Conservation (phyloP, 2,113 vertebrate genomes). For the Myotis davidii region DNA sequence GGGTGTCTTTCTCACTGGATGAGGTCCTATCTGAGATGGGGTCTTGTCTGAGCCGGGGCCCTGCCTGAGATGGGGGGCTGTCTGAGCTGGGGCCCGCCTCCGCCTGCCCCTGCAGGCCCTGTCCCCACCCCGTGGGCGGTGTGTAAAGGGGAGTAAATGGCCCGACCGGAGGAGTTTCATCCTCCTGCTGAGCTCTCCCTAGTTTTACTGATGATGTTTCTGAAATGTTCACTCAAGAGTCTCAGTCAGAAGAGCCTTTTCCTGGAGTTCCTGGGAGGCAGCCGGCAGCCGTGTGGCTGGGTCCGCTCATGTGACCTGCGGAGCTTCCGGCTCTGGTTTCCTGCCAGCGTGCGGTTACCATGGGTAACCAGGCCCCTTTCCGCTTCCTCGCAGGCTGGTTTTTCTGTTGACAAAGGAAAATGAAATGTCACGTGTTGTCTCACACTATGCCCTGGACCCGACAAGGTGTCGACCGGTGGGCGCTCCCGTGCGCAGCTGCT, state of each 20-base stretch:
- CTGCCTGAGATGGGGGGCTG: background rate
- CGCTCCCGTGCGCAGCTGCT: fast-evolving
- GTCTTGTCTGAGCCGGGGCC: no score
- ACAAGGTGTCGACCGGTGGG: fast-evolving
- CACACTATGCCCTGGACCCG: background rate
- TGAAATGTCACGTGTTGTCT: background rate
- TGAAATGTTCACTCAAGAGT: background rate
- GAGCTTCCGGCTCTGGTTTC: fast-evolving
- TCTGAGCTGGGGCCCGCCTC: background rate
- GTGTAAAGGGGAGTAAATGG: fast-evolving
- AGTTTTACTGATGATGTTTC: background rate
- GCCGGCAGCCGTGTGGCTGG: fast-evolving
- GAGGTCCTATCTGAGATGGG: background rate
- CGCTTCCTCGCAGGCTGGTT: background rate
- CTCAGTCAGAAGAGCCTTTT: background rate
- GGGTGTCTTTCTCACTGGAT: background rate
- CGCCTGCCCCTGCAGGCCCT: background rate
- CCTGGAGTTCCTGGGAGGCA: background rate
- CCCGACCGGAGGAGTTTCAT: fast-evolving
- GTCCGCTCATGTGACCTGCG: fast-evolving
- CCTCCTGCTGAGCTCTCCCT: no score
- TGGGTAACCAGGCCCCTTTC: background rate
- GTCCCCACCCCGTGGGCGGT: fast-evolving
- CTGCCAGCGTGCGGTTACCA: background rate
- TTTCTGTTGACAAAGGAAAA: background rate